Base-by-base conservation (phyloP, 1,140 invertebrate species). In the Lucilia sericata region DNA sequence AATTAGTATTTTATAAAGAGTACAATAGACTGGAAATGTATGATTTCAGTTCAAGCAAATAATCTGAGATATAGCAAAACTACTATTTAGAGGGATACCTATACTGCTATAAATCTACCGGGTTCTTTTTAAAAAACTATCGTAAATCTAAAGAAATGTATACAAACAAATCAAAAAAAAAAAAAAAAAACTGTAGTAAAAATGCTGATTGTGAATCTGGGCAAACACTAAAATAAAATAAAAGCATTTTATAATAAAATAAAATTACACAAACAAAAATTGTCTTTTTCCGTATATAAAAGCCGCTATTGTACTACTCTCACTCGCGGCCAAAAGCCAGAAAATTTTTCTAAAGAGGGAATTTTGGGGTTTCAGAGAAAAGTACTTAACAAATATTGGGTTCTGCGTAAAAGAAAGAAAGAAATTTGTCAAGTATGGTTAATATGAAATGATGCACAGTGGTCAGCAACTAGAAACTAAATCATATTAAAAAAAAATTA, bases 391-490 rank as follows among this genome's bases (percentile, higher is more conserved):
- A 42, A 8, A 42, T 42, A 55, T 42, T 42, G 7, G 13, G 12
- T 12, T 55, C 51, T 55, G 51, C 51, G 51, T 55, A 17, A 30
- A 55, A 55, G 51, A 55, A 55, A 55, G 51, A 55, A 55, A 55
- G 51, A 55, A 55, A 55, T 55, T 55, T 55, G 51, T 55, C 51
- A 55, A 55, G 51, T 55, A 55, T 55, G 51, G 51, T 55, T 55
- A 55, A 55, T 55, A 55, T 55, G 51, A 55, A 55, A 14, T 17
- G 13, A 12, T 55, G 51, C 17, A 55, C 51, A 55, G 51, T 42
- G 42, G 17, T 0, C 13, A 5, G 12, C 13, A 55, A n/a, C n/a
- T n/a, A n/a, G n/a, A n/a, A n/a, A n/a, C n/a, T n/a, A n/a, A n/a
- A n/a, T n/a, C n/a, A n/a, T n/a, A n/a, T n/a, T n/a, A n/a, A n/a